Evolutionary conservation across 2,888 invertebrate species (phyloP), one percentile per base, ranked within the genome.

Genomic region (Sinhomidia bicolor): DNA sequence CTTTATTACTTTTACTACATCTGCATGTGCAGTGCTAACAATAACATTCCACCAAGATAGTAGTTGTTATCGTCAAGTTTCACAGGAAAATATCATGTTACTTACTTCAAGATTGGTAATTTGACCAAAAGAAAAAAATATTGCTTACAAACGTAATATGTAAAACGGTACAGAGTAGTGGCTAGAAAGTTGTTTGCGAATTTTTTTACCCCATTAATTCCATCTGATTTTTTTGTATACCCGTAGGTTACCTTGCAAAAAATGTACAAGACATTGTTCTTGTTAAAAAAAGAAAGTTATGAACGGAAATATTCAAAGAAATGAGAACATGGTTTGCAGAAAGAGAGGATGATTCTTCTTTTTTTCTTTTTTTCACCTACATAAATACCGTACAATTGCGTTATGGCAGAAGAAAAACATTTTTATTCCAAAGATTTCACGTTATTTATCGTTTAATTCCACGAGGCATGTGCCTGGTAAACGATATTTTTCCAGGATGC

Each of bases 61-160:
- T n/a, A 86, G 86, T 86, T 86, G 71, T 80, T 86, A 86, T 80
- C 79, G 68, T 71, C 86, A 68, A 23, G 54, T 85, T 78, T 85
- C 29, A 74, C 23, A 74, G 26, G 74, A 47, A 71, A 47, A 74
- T 74, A 74, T 74, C 29, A 23, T 26, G 12, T 74, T 47, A 83
- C 41, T 41, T 68, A 44, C 36, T 51, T 47, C 71, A 60, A 76
- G 60, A 57, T 44, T 29, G 84, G 84, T 76, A 84, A 76, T 84
- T 84, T 84, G 62, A 14, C 26, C 32, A 17, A 54, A n/a, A 74
- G 23, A 7, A 84, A 68, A 32, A 29, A n/a, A n/a, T 26, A 65
- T 32, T 29, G 36, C 26, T 47, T 68, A 10, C 26, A 23, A 23
- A 4, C 47, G 23, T 47, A 74, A 47, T 47, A 47, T 74, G 74